phyloP scores from a whole-genome alignment of 2,113 vertebrate species.

The Trogon surrucura region DNA sequence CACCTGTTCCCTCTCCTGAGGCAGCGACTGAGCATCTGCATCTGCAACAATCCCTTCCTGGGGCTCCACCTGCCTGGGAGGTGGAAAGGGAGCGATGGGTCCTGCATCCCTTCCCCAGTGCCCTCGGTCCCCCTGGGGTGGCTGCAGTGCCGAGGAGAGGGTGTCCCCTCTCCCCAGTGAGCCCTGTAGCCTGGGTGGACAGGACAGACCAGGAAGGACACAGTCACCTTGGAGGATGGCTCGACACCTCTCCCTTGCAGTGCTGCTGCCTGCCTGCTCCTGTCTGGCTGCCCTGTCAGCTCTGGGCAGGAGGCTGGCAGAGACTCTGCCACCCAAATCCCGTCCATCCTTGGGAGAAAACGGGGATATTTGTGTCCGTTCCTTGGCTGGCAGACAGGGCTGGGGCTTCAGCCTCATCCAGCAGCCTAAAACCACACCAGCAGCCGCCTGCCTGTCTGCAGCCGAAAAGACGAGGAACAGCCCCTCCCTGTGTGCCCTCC shows the following conservation, averaged over 20 bases:
- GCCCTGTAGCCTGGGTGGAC: neutral
- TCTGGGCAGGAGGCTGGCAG: rapidly evolving
- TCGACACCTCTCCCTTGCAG: neutral
- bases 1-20: neutral
- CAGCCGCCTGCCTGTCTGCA: rapidly evolving
- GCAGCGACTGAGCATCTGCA: neutral
- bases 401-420: neutral
- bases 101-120: neutral
- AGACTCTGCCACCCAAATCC: neutral
- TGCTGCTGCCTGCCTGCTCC: neutral
- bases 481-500: neutral
- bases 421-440: slow-evolving; percentile 14
- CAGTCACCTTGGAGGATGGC: neutral
- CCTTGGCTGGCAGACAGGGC: neutral
- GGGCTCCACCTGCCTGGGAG: neutral
- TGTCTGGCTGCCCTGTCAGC: neutral
- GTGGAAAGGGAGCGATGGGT: neutral
- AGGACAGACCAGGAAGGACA: neutral
- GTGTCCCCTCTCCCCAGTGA: neutral
- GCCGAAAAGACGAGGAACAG: neutral
- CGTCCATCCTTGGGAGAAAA: neutral
- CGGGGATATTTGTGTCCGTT: neutral
- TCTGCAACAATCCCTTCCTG: neutral
- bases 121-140: neutral
- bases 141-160: neutral